Conservation (phyloP, 2,888 invertebrate species). For the Myathropa florea region DNA sequence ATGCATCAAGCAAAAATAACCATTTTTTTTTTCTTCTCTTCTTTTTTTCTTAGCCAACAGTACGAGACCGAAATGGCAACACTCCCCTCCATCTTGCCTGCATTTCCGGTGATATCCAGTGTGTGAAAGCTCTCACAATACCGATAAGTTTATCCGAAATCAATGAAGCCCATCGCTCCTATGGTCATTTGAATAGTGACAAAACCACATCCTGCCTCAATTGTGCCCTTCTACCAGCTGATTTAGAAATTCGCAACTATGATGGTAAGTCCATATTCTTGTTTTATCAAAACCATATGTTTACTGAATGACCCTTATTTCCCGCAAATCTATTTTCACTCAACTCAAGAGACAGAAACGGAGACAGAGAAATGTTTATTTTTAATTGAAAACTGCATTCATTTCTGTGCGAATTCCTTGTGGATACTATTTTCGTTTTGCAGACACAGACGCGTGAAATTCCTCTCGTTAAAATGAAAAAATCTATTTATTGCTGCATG, state of each 20-base stretch:
- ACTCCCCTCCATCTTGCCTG: constrained; percentile 94
- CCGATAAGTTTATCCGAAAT: constrained; percentile 83
- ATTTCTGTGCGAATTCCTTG: constrained; percentile 17
- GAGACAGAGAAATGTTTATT: constrained; percentile 12
- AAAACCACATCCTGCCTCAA: constrained; percentile 76
- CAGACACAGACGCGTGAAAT: constrained; percentile 47
- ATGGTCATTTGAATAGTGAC: constrained; percentile 79
- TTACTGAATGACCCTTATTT: constrained; percentile 3
- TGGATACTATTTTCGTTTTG: constrained; percentile 39
- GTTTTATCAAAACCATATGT: background rate
- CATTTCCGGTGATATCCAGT: constrained; percentile 85
- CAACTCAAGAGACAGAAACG: background rate
- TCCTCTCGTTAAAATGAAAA: constrained; percentile 29
- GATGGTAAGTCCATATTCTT: constrained; percentile 85
- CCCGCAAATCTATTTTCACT: constrained; percentile 15
- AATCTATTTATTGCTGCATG: constrained; percentile 58
- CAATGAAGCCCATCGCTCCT: constrained; percentile 79
- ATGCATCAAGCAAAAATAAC: too few relatives aligned
- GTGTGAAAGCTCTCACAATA: constrained; percentile 87
- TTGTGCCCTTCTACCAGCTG: constrained; percentile 81
- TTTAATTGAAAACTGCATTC: constrained; percentile 38
- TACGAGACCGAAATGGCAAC: constrained; percentile 89
- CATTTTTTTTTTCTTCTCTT: constrained; percentile 7
- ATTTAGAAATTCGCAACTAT: constrained; percentile 91
- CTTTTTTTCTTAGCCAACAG: constrained; percentile 80